A percentile compares a stretch with the other conserved stretches of the same genome.
Conservation (phyloP, 2,888 invertebrate species). For the Digitonthophagus gazella region DNA sequence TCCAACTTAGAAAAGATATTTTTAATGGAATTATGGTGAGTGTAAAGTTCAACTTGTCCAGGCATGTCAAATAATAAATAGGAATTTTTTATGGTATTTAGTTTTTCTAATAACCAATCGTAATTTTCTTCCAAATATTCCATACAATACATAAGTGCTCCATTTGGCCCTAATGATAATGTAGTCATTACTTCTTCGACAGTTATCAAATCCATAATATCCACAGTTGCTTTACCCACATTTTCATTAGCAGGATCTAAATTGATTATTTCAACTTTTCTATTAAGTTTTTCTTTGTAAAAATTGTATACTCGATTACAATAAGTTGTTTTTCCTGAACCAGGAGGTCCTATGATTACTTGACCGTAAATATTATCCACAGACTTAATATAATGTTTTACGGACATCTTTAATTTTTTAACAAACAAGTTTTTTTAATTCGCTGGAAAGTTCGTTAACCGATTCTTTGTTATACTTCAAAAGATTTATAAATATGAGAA, state of each 20-base stretch:
- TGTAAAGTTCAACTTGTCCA: conserved; percentile 88
- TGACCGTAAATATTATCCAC: conserved; percentile 79
- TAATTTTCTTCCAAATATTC: conserved; percentile 89
- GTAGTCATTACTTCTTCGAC: conserved; percentile 89
- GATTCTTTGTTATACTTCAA: conserved; percentile 61
- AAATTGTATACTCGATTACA: conserved; percentile 80
- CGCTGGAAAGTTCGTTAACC: conserved; percentile 54
- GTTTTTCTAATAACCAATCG: conserved; percentile 79
- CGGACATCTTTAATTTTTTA: conserved; percentile 37
- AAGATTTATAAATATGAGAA: conserved; percentile 64
- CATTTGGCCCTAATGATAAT: conserved; percentile 89
- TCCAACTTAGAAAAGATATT: conserved; percentile 65
- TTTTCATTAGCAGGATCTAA: conserved; percentile 95
- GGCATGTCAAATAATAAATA: conserved; percentile 90
- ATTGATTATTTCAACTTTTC: conserved; percentile 83
- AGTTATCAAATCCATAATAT: conserved; percentile 78
- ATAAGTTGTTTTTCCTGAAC: conserved; percentile 96
- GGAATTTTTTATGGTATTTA: conserved; percentile 64
- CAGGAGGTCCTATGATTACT: conserved; percentile 93
- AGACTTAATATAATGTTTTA: conserved; percentile 48
- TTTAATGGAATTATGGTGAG: conserved; percentile 81
- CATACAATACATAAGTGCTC: conserved; percentile 91
- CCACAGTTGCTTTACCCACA: conserved; percentile 72
- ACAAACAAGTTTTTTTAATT: neutral
- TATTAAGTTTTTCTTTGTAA: conserved; percentile 67